These are phyloP conservation scores for Phymorhynchus buccinoides DNA, from an alignment of 1,140 invertebrate genomes.

Conservation along the genomic window DNA sequence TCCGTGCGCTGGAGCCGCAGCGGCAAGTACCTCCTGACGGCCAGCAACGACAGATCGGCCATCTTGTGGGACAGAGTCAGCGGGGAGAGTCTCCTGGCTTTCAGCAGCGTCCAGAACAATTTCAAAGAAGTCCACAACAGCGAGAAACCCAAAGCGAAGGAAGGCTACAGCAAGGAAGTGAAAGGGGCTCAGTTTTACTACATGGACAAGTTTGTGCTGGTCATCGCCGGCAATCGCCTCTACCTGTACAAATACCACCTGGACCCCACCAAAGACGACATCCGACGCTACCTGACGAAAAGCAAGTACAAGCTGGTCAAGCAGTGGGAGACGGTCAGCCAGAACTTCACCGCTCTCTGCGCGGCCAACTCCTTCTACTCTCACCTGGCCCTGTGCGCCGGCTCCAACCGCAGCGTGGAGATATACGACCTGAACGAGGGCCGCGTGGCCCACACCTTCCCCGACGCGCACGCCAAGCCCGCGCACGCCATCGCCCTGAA, in stretches of 20 bases:
- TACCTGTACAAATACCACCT: conserved; percentile 73
- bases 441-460: conserved; percentile 58
- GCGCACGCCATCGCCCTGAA: conserved; percentile 69
- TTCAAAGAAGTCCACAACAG: conserved; percentile 22
- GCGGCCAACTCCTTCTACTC: conserved; percentile 73
- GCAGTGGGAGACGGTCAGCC: conserved; percentile 60
- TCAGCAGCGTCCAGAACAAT: conserved; percentile 33
- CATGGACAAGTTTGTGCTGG: conserved; percentile 73
- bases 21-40: conserved; percentile 62
- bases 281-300: conserved; percentile 66
- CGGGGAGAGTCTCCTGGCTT: conserved; percentile 61
- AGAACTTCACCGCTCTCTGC: conserved; percentile 67
- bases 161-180: conserved; percentile 64
- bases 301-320: conserved; percentile 68
- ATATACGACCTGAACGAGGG: conserved; percentile 73
- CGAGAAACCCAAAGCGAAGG: conserved; percentile 45
- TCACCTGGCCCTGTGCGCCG: conserved; percentile 71
- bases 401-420: conserved; percentile 69
- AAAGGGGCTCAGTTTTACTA: conserved; percentile 73
- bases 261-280: conserved; percentile 67
- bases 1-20: conserved; percentile 65
- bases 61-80: conserved; percentile 62
- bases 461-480: conserved; percentile 67
- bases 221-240: conserved; percentile 66
- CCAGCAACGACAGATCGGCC: conserved; percentile 69